A percentile compares a stretch with the other conserved stretches of the same genome.
Conservation (phyloP, 2,888 invertebrate genomes). For the Pandemis cinnamomeana region DNA sequence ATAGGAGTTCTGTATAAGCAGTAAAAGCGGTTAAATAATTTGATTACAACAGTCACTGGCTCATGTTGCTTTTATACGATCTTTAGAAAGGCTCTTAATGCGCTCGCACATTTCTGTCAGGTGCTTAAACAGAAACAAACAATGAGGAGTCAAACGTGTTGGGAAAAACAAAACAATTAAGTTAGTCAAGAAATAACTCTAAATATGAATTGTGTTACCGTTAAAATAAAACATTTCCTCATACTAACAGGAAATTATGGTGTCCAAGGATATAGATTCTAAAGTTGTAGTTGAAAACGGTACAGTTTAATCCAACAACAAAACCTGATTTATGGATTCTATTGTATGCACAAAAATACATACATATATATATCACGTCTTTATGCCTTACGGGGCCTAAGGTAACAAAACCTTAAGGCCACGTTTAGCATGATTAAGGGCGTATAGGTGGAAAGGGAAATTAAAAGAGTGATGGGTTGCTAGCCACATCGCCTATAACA, state of each 20-base stretch:
- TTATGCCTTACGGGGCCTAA: too few species aligned
- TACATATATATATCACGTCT: too few species aligned
- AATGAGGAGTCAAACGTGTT: neutral
- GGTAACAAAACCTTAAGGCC: too few species aligned
- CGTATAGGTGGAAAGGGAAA: too few species aligned
- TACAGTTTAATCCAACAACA: neutral
- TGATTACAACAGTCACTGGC: conserved; percentile 24
- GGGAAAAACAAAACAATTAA: conserved; percentile 9
- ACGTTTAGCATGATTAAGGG: too few species aligned
- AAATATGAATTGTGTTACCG: neutral
- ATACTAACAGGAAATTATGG: conserved; percentile 1
- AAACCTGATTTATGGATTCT: neutral
- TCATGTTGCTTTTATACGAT: conserved; percentile 27
- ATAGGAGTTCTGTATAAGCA: conserved; percentile 31
- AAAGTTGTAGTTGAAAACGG: neutral
- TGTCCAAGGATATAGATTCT: neutral
- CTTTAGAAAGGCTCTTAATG: conserved; percentile 25
- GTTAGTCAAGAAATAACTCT: conserved; percentile 1
- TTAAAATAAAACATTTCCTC: conserved; percentile 17
- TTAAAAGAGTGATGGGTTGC: too few species aligned
- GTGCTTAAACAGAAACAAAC: conserved; percentile 5
- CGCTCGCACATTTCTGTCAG: neutral
- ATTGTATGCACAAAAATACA: neutral
- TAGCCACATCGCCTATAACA: too few species aligned
- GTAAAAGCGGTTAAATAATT: conserved; percentile 36